These are phyloP conservation scores for Dyspetes luteomarginatus DNA, from an alignment of 2,888 invertebrate species.

Conservation along the genomic window DNA sequence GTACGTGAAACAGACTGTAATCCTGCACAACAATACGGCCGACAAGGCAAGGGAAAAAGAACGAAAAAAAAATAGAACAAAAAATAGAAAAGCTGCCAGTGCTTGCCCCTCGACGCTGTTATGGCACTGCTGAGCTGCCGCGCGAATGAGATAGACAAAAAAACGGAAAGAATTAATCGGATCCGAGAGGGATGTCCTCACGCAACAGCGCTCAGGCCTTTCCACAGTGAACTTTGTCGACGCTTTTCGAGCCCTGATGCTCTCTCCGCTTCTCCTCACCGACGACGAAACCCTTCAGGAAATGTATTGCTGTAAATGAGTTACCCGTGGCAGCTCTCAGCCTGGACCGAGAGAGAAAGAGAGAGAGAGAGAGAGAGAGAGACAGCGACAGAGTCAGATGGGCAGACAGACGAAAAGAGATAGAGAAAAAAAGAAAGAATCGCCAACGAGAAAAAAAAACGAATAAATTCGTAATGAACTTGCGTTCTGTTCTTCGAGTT, in stretches of 20 bases:
- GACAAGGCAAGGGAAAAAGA: not conserved
- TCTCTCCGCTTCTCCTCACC: constrained; percentile 17
- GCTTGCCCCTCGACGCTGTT: constrained; percentile 21
- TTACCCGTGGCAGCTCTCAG: constrained; percentile 62
- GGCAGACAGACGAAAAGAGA: constrained; percentile 1
- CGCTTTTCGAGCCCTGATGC: constrained; percentile 28
- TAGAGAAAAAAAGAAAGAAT: too few relatives aligned
- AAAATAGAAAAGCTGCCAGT: not conserved
- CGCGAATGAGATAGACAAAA: constrained; percentile 70
- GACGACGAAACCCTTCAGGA: constrained; percentile 44
- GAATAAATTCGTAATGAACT: constrained; percentile 41
- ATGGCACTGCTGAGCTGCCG: not conserved
- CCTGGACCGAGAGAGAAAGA: constrained; percentile 35
- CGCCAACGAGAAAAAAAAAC: constrained; percentile 26
- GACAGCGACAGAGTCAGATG: too few relatives aligned
- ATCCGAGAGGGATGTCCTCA: constrained; percentile 52
- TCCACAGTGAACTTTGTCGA: constrained; percentile 45
- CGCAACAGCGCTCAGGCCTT: constrained; percentile 52
- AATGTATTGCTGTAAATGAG: constrained; percentile 72
- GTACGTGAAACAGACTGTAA: constrained; percentile 10
- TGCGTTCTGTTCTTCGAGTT: constrained; percentile 8
- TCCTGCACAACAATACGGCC: constrained; percentile 26
- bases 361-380: constrained; percentile 10
- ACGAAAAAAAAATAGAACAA: not conserved
- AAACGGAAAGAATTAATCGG: constrained; percentile 76